Percentiles rank a stretch among this genome's conserved stretches.
Evolutionary conservation across 2,797 vertebrate species (phyloP).

Genomic region (Semaprochilodus insignis): DNA sequence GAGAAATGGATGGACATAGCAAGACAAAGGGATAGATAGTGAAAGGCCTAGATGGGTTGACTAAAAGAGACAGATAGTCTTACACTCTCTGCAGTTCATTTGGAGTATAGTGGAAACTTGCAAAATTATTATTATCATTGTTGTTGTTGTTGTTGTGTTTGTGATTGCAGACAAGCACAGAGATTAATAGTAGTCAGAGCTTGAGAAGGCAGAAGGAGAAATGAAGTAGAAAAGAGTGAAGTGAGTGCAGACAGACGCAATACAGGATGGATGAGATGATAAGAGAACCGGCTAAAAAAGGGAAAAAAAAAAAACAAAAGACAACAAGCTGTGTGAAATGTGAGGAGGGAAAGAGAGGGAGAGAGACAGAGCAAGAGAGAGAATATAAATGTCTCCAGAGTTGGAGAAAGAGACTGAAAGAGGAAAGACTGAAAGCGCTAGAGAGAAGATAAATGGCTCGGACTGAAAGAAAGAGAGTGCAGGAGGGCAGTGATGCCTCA

Average conservation of each 20-base stretch:
- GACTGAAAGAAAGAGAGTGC: conserved; percentile 10
- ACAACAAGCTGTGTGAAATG: neutral
- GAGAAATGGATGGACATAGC: too few species aligned
- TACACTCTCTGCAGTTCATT: too few species aligned
- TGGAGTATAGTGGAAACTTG: too few species aligned
- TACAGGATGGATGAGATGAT: neutral
- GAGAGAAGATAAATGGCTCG: neutral
- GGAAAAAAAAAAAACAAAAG: neutral
- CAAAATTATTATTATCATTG: too few species aligned
- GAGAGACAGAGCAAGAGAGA: neutral
- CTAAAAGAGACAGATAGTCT: too few species aligned
- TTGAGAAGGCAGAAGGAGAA: neutral
- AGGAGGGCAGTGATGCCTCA: conserved; percentile 40
- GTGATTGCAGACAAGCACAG: conserved; percentile 34
- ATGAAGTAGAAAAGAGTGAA: neutral
- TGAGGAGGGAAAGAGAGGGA: neutral
- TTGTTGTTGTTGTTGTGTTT: neutral
- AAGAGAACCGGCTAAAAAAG: neutral
- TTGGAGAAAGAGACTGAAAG: conserved; percentile 15
- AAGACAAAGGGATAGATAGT: too few species aligned
- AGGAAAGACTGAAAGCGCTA: too few species aligned
- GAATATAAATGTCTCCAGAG: neutral
- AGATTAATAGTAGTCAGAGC: neutral
- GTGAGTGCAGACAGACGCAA: neutral
- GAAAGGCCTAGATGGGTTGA: too few species aligned